Evolutionary conservation across 2,113 vertebrate species (phyloP).

Genomic region (Laticauda colubrina): DNA sequence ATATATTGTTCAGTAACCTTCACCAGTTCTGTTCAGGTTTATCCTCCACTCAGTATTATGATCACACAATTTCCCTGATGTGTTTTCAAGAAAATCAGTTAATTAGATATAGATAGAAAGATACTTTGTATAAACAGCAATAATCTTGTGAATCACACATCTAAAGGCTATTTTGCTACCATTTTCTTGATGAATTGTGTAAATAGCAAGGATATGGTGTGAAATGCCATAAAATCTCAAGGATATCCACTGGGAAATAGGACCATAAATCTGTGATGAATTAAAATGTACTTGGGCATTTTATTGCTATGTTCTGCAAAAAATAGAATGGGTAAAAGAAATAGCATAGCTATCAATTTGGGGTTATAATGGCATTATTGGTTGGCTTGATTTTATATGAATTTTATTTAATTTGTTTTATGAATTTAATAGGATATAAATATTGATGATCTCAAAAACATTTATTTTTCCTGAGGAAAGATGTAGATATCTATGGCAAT

Average conservation of each 20-base stretch:
- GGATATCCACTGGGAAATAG: conserved; percentile 13
- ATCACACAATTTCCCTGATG: background rate
- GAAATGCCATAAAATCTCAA: conserved; percentile 35
- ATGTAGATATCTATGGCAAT: background rate
- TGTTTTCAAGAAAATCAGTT: conserved; percentile 30
- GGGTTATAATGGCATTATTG: background rate
- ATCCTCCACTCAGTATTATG: background rate
- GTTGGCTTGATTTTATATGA: conserved; percentile 15
- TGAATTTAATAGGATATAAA: conserved; percentile 10
- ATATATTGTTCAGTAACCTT: conserved; percentile 19
- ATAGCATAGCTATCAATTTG: background rate
- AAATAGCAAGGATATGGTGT: conserved; percentile 24
- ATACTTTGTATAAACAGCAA: conserved; percentile 44
- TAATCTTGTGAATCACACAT: conserved; percentile 24
- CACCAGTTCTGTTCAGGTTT: background rate
- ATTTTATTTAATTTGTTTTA: conserved; percentile 14
- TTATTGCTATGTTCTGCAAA: background rate
- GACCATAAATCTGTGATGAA: conserved; percentile 33
- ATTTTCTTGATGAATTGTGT: conserved; percentile 40
- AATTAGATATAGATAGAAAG: conserved; percentile 29
- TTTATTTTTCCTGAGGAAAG: background rate
- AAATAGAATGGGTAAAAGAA: conserved; percentile 17
- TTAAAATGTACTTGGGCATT: conserved; percentile 24
- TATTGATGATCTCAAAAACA: background rate
- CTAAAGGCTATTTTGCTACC: conserved; percentile 35